Evolutionary conservation across 2,113 vertebrate species (phyloP).

Genomic region (Herpetotheres cachinnans): DNA sequence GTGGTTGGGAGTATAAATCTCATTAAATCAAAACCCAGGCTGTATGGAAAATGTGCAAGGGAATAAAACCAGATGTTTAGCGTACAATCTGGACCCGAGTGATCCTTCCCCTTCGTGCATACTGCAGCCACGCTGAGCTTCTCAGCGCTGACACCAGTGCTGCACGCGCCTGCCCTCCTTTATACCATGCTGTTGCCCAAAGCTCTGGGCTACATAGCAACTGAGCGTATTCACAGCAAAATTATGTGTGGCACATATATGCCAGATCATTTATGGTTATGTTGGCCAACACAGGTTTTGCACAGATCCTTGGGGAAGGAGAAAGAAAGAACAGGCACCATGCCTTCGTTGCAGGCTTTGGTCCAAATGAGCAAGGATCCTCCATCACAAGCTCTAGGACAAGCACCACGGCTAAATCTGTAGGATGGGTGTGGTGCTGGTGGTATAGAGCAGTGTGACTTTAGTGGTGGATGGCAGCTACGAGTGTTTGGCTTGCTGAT

Average conservation of each 20-base stretch:
- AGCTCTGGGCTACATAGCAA: not conserved
- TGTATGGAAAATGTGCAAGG: not conserved
- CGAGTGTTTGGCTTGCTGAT: not conserved
- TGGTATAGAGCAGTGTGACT: not conserved
- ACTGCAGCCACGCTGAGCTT: fast-evolving
- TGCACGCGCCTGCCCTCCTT: fast-evolving
- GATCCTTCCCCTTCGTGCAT: not conserved
- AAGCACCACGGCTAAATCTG: not conserved
- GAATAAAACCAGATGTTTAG: not conserved
- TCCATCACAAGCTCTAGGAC: too few species aligned
- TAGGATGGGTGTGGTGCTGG: not conserved
- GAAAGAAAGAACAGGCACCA: not conserved
- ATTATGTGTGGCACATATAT: not conserved
- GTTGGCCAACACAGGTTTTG: not conserved
- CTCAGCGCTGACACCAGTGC: not conserved
- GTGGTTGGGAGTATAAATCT: not conserved
- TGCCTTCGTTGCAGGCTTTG: not conserved
- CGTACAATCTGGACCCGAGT: fast-evolving
- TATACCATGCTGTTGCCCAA: not conserved
- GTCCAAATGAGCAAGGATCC: not conserved
- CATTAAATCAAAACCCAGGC: not conserved
- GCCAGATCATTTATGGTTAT: not conserved
- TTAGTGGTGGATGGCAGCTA: not conserved
- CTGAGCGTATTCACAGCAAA: not conserved
- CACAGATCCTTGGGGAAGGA: not conserved